Evolutionary conservation across 2,113 vertebrate species (phyloP).

Genomic region (Dermatemys mawii): DNA sequence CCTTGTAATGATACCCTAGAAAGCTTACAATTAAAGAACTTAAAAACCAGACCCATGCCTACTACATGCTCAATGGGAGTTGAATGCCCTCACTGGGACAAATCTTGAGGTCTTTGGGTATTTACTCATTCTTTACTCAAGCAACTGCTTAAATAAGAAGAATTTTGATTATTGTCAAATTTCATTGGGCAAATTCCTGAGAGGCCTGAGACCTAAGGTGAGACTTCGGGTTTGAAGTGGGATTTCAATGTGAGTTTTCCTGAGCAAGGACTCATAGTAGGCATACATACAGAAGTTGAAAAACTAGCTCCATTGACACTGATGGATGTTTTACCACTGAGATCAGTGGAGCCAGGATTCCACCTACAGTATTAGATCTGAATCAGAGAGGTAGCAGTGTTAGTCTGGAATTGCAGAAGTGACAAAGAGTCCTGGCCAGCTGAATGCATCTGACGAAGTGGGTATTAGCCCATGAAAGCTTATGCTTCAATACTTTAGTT

Average conservation of each 20-base stretch:
- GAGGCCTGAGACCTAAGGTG: not conserved
- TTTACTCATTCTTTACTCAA: constrained; percentile 28
- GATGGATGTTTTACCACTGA: not conserved
- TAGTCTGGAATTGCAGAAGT: no score
- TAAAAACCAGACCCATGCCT: constrained; percentile 17
- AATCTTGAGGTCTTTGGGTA: not conserved
- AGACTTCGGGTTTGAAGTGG: not conserved
- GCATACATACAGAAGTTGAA: not conserved
- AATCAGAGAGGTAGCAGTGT: no score
- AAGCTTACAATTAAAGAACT: constrained; percentile 17
- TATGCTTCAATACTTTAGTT: no score
- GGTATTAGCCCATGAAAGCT: no score
- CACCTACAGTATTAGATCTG: not conserved
- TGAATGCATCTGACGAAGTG: no score
- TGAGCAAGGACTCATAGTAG: not conserved
- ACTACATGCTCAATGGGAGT: constrained; percentile 20
- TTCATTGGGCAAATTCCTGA: not conserved
- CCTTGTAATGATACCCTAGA: not conserved
- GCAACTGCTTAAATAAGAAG: constrained; percentile 17
- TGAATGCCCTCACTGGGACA: constrained; percentile 18
- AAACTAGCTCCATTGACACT: not conserved
- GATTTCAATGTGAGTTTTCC: not conserved
- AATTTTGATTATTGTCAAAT: constrained; percentile 1
- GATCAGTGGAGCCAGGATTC: not conserved
- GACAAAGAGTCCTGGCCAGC: no score